Base-by-base conservation (phyloP, 2,797 vertebrate genomes). In the Tapera naevia region DNA sequence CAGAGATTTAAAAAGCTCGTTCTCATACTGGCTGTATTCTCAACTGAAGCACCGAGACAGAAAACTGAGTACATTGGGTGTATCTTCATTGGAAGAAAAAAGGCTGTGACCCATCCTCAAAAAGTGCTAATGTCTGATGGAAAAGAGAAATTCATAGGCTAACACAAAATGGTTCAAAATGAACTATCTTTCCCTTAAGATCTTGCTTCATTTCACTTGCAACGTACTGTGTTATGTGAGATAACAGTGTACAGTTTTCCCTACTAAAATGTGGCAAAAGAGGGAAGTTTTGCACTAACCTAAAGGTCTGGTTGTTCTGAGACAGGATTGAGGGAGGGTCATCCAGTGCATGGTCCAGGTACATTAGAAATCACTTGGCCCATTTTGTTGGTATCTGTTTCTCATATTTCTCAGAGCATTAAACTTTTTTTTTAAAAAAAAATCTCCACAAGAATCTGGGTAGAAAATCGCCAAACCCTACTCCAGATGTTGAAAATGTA, bases 341-440 rank as follows among this genome's bases (percentile, higher is more conserved):
- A 71, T 41, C 35, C 37, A 24, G 14, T 9, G 0, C 13, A 6
- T 25, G 27, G 51, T 15, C 24, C 72, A 61, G 11, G 27, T 43
- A 43, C 4, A 0, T 50, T 23, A 57, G 60, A 35, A 80, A 80
- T 54, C 39, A 21, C 0, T 0, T 25, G 27, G 13, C 22, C 13
- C 8, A 3, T 69, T 91, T 56, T 57, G 9, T 60, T 80, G 71
- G 48, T 39, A 43, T 50, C 28, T 54, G 13, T 43, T 90, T 48
- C 70, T 43, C 72, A 8, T 43, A 53, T 45, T 81, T 72, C 39
- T 71, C 17, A 28, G 27, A 86, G 10, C 33, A 24, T 24, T 78
- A 27, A 32, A 30, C 6, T n/a, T 28, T 23, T 32, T 65, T 30
- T 43, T 35, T 25, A n/a, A 46, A 46, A 46, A 53, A 54, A 37